phyloP scores from a whole-genome alignment of 1,140 invertebrate genomes.

The Drosophila lini region DNA sequence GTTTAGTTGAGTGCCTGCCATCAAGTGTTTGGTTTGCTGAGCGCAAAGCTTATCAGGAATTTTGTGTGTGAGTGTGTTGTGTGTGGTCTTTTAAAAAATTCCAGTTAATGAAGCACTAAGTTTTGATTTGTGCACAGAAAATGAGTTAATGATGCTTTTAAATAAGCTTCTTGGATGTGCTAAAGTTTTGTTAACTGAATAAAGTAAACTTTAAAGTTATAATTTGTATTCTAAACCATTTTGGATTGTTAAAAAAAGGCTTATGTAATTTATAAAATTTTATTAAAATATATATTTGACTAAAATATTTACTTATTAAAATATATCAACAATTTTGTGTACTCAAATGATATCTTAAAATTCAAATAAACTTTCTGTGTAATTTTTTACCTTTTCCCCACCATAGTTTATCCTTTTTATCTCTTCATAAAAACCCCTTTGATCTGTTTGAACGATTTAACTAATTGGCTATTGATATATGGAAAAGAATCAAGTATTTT shows the following conservation, averaged over 20 bases:
- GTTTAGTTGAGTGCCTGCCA: constrained; percentile 33
- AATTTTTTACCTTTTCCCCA: background rate
- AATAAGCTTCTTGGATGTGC: background rate
- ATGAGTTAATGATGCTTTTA: background rate
- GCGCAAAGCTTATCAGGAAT: constrained; percentile 14
- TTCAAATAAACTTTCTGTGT: background rate
- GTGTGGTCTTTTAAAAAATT: constrained; percentile 8
- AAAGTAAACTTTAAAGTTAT: too few relatives aligned
- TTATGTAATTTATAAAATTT: too few relatives aligned
- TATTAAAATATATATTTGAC: too few relatives aligned
- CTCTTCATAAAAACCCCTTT: background rate
- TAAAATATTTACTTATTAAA: background rate
- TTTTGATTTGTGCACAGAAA: background rate
- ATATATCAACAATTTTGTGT: too few relatives aligned
- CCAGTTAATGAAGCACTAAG: constrained; percentile 15
- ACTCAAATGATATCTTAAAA: too few relatives aligned
- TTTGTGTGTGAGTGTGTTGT: constrained; percentile 4
- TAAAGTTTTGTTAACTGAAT: background rate
- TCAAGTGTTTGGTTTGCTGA: constrained; percentile 33
- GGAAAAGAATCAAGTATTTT: constrained; percentile 8
- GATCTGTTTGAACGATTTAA: background rate
- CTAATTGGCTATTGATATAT: constrained; percentile 15
- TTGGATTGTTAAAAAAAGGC: too few relatives aligned
- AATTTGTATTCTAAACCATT: background rate
- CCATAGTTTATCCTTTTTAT: background rate